phyloP scores from a whole-genome alignment of 2,888 invertebrate genomes.

The Drosophila kambysellisi region DNA sequence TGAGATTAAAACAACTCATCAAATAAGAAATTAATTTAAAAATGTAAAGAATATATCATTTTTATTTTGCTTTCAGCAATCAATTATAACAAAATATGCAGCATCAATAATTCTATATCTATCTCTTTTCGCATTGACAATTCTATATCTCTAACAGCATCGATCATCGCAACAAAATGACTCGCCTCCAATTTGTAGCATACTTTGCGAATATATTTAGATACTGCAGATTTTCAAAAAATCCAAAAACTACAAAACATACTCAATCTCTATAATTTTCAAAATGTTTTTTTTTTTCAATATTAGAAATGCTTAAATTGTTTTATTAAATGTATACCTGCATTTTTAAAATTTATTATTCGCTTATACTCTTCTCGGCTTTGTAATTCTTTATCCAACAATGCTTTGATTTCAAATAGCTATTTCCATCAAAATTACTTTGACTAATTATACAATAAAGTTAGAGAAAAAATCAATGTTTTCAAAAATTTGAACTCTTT shows the following conservation, averaged over 20 bases:
- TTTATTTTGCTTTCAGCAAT: not conserved
- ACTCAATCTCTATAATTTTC: no score
- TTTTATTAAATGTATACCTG: not conserved
- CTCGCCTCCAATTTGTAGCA: not conserved
- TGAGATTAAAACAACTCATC: not conserved
- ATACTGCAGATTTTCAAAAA: no score
- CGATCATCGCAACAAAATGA: not conserved
- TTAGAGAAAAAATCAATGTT: accelerated
- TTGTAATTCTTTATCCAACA: not conserved
- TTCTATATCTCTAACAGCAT: no score
- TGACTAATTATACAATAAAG: not conserved
- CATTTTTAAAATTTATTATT: not conserved
- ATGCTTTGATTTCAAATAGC: not conserved
- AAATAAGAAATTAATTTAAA: not conserved
- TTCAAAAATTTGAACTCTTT: not conserved
- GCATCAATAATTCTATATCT: no score
- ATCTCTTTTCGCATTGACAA: no score
- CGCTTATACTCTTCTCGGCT: not conserved
- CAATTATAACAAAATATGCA: not conserved
- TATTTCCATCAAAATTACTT: not conserved
- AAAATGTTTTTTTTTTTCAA: no score
- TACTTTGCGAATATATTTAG: not conserved
- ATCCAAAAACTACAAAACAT: no score
- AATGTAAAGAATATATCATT: not conserved
- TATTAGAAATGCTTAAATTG: not conserved